These are phyloP conservation scores for Ceratitis capitata DNA, from an alignment of 1,140 invertebrate species.

Conservation along the genomic window DNA sequence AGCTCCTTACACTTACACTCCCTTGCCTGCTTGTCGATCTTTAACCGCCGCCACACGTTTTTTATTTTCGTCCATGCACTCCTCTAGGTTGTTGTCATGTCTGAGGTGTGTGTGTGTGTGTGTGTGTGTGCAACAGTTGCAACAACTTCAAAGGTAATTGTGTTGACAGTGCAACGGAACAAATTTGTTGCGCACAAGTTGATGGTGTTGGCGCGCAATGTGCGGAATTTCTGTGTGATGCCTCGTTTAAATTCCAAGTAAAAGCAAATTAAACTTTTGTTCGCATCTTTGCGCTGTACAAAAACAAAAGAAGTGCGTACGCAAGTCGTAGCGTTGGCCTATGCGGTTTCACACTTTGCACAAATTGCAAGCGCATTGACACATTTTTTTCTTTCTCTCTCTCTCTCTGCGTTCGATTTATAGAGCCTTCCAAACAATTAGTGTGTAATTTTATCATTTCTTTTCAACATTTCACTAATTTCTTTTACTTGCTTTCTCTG, in stretches of 20 bases:
- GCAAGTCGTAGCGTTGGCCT: neutral
- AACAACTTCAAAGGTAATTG: conserved; percentile 7
- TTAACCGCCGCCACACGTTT: neutral
- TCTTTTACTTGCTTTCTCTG: neutral
- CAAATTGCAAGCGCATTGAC: conserved; percentile 22
- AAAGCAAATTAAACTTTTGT: conserved; percentile 34
- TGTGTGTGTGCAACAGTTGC: too few species aligned
- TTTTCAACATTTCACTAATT: neutral
- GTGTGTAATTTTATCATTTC: neutral
- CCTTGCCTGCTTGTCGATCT: neutral
- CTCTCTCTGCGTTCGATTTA: neutral
- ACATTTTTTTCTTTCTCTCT: neutral
- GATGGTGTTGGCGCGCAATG: conserved; percentile 37
- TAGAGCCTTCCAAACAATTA: neutral
- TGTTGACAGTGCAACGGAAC: conserved; percentile 38
- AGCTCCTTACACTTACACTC: neutral
- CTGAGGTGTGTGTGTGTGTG: too few species aligned
- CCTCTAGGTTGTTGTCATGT: too few species aligned
- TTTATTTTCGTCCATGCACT: neutral
- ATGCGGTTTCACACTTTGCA: neutral
- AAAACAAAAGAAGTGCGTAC: neutral
- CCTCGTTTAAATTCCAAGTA: conserved; percentile 43
- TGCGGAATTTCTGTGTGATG: conserved; percentile 43
- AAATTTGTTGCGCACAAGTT: conserved; percentile 43
- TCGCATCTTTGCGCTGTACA: neutral